These are phyloP conservation scores for Calliopsis andreniformis DNA, from an alignment of 1,140 invertebrate genomes.

Conservation along the genomic window DNA sequence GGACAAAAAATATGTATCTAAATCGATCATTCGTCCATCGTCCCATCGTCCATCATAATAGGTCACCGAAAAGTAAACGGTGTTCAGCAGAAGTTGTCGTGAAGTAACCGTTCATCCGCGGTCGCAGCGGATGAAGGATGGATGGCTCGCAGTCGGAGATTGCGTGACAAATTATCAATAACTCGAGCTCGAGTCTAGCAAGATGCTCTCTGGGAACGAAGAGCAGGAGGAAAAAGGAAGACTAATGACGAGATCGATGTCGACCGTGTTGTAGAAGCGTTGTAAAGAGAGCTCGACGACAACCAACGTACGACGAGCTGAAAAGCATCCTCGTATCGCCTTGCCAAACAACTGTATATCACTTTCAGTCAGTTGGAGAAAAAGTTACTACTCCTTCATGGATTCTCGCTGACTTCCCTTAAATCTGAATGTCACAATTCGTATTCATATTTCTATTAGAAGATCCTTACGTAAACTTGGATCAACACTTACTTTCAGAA, in stretches of 20 bases:
- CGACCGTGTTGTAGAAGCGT: conserved; percentile 54
- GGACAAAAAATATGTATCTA: neutral
- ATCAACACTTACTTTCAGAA: no score
- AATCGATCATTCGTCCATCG: conserved; percentile 20
- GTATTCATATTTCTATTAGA: no score
- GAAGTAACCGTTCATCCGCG: conserved; percentile 53
- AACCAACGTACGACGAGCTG: conserved; percentile 51
- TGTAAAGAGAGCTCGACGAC: conserved; percentile 59
- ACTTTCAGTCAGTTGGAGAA: conserved; percentile 19
- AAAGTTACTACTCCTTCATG: neutral
- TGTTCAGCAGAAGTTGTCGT: conserved; percentile 31
- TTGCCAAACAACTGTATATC: conserved; percentile 55
- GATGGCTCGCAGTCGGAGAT: conserved; percentile 56
- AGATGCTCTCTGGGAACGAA: conserved; percentile 63
- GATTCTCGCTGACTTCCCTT: no score
- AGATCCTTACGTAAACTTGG: no score
- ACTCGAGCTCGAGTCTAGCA: conserved; percentile 62
- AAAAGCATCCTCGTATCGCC: conserved; percentile 49
- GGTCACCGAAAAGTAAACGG: conserved; percentile 43
- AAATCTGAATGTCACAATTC: neutral
- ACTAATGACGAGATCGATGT: conserved; percentile 74
- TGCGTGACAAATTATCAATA: conserved; percentile 73
- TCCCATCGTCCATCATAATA: conserved; percentile 44
- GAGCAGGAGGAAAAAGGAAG: conserved; percentile 65
- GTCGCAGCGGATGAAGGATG: conserved; percentile 59